A percentile compares a stretch with the other conserved stretches of the same genome.
phyloP scores from a whole-genome alignment of 2,113 vertebrate species.

The Epinephelus lanceolatus region DNA sequence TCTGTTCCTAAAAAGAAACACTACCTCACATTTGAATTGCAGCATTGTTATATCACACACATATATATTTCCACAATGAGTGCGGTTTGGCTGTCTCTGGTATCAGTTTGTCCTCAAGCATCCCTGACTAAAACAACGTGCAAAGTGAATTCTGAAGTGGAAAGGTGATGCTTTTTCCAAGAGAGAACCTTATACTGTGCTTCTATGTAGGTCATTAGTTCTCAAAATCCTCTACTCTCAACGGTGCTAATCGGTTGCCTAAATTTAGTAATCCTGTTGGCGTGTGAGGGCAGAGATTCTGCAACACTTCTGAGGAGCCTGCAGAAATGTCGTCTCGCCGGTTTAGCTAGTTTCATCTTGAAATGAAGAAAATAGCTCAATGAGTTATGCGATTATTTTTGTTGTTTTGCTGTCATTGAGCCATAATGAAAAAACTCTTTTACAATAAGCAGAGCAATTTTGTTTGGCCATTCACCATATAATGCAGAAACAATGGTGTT shows the following conservation, averaged over 20 bases:
- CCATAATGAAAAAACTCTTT: not conserved
- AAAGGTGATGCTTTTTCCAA: slow-evolving; percentile 35
- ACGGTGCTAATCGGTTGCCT: slow-evolving; percentile 68
- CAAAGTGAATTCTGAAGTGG: not conserved
- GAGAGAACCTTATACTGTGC: slow-evolving; percentile 8
- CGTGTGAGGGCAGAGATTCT: slow-evolving; percentile 55
- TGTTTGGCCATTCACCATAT: not conserved
- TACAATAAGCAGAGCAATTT: not conserved
- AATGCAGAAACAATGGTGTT: not conserved
- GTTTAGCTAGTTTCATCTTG: slow-evolving; percentile 21
- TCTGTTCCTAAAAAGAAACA: not conserved
- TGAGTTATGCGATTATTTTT: not conserved
- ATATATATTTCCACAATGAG: not conserved
- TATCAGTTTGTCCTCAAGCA: not conserved
- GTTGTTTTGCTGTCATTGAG: not conserved
- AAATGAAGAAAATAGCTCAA: slow-evolving; percentile 37
- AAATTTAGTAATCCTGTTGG: slow-evolving; percentile 74
- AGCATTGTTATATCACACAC: not conserved
- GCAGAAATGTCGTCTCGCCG: slow-evolving; percentile 28
- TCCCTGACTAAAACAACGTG: not conserved
- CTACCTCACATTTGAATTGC: not conserved
- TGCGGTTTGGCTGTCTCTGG: not conserved
- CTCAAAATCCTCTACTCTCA: slow-evolving; percentile 59
- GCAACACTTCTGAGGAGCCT: slow-evolving; percentile 52
- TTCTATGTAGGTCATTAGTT: slow-evolving; percentile 71